phyloP scores from a whole-genome alignment of 2,888 invertebrate species.

The Mimumesa dahlbomi region DNA sequence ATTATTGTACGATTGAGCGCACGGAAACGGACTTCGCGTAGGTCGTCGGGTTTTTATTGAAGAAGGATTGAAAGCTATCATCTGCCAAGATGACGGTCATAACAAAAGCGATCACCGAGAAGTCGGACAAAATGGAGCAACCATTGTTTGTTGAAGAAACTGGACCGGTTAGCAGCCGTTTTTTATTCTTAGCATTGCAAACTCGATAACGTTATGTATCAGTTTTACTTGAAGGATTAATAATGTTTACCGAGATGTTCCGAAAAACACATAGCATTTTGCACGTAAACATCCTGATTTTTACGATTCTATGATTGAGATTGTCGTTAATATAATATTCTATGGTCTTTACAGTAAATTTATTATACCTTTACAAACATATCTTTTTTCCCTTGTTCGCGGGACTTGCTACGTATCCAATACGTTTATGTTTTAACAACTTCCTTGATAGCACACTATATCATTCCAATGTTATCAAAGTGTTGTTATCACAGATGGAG shows the following conservation, averaged over 20 bases:
- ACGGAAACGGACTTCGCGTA: slow-evolving; percentile 1
- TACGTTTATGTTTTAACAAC: background rate
- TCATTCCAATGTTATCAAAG: background rate
- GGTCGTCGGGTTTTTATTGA: slow-evolving; percentile 1
- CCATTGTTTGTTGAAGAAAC: slow-evolving; percentile 84
- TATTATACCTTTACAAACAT: too few species aligned
- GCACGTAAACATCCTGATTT: too few species aligned
- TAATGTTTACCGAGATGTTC: too few species aligned
- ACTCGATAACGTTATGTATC: background rate
- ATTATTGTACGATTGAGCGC: background rate
- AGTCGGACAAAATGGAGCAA: slow-evolving; percentile 85
- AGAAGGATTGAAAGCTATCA: slow-evolving; percentile 9
- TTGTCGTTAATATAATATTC: too few species aligned
- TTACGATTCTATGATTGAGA: too few species aligned
- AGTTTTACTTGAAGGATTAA: background rate
- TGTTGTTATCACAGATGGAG: background rate
- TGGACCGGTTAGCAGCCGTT: slow-evolving; percentile 73
- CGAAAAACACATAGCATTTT: too few species aligned
- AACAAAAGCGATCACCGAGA: slow-evolving; percentile 87
- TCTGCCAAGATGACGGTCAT: slow-evolving; percentile 87
- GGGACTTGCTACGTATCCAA: background rate
- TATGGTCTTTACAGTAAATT: too few species aligned
- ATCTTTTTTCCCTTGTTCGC: background rate
- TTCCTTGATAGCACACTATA: background rate
- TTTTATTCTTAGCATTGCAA: background rate